Evolutionary conservation across 2,113 vertebrate genomes (phyloP).

Genomic region (Eupsittula cactorum): DNA sequence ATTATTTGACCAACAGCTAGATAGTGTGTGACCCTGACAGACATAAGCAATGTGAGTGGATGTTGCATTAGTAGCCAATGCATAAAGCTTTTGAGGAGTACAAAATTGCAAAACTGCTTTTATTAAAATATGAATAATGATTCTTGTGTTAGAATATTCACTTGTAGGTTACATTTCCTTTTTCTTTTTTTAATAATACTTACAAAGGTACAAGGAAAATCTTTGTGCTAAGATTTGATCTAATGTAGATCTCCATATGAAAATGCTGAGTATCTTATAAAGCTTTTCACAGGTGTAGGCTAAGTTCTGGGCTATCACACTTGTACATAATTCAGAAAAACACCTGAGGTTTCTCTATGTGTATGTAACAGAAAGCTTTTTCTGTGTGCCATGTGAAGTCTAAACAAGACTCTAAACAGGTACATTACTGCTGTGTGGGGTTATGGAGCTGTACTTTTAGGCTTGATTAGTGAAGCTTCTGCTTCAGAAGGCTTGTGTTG

Average conservation of each 20-base stretch:
- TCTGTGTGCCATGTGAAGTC: not conserved
- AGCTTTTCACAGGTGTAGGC: conserved; percentile 77
- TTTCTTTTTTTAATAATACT: not conserved
- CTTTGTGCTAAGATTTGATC: conserved; percentile 61
- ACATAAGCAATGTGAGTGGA: not conserved
- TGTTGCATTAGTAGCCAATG: conserved; percentile 48
- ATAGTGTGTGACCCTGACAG: not conserved
- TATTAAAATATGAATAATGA: conserved; percentile 14
- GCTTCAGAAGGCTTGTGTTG: not conserved
- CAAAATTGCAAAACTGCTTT: conserved; percentile 36
- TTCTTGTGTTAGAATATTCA: conserved; percentile 14
- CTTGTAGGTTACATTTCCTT: not conserved
- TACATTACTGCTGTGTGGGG: not conserved
- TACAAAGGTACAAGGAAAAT: conserved; percentile 37
- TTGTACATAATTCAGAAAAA: conserved; percentile 37
- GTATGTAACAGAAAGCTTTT: not conserved
- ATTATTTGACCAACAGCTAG: not conserved
- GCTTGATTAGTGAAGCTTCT: not conserved
- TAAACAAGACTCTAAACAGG: not conserved
- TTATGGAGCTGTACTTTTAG: not conserved
- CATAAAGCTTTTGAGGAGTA: conserved; percentile 62
- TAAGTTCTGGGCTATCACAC: conserved; percentile 74
- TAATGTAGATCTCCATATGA: conserved; percentile 73
- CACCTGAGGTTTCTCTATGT: conserved; percentile 54
- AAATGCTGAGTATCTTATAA: conserved; percentile 41